Evolutionary conservation across 2,797 vertebrate genomes (phyloP), one percentile per base, ranked within the genome.

Genomic region (Corythornis leucogaster): DNA sequence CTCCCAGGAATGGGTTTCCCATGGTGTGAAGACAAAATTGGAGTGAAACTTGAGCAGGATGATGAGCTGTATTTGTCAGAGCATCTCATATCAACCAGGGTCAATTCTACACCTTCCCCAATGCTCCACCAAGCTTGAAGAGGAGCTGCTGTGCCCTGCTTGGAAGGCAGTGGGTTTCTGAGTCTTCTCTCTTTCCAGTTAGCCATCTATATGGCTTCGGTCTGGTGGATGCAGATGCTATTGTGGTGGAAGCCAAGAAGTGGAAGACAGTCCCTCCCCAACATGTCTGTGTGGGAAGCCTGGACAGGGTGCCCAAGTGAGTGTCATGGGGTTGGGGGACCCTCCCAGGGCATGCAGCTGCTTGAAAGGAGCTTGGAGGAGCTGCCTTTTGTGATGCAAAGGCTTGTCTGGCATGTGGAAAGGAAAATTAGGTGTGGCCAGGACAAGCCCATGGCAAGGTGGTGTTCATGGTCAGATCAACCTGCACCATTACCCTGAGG

Each of bases 171-270:
- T 45, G 48, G 25, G 17, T 89, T 86, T 96, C 96, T 98, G 97
- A 98, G 94, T 93, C 92, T 82, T 89, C 86, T 98, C 67, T 98
- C 96, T 97, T 97, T 98, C 76, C 96, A 99, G 99, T 99, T 96
- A 99, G 99, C 97, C 99, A 99, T 97, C 97, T 99, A 74, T 99
- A 99, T 93, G 99, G 99, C 55, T 99, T 99, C 35, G 99, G 99
- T 50, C 97, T 99, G 97, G 98, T 99, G 96, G 98, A 99, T 88
- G 99, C 99, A 21, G 98, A 99, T 2, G 98, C 98, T 80, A 98
- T 99, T 93, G 99, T 99, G 54, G 74, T 98, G 51, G 98, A 99
- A 97, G 98, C 99, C 2, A 97, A 97, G 93, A 98, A 97, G 82
- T 99, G 99, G 99, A 98, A 97, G 45, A 96, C 97, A 0, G 98